Evolutionary conservation across 1,140 invertebrate genomes (phyloP).

Genomic region (Papilio dardanus): DNA sequence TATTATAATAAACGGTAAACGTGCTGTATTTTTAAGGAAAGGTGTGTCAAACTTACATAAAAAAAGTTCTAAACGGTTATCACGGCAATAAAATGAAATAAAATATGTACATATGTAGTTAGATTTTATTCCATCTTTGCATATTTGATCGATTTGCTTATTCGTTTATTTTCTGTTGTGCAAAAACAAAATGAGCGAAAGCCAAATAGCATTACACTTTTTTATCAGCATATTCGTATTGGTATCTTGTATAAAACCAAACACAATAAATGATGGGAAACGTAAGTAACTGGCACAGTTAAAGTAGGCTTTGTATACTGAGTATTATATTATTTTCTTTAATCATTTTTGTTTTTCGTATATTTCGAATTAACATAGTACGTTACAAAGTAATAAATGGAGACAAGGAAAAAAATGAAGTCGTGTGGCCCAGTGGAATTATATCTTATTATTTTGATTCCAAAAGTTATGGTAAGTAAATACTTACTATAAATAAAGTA

Average conservation of each 20-base stretch:
- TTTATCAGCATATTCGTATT: slow-evolving; percentile 1
- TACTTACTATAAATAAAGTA: neutral
- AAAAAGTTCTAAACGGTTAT: neutral
- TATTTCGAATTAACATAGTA: neutral
- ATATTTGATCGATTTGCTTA: neutral
- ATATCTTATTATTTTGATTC: slow-evolving; percentile 55
- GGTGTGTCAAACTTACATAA: neutral
- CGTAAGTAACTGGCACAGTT: neutral
- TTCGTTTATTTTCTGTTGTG: neutral
- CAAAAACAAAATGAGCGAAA: neutral
- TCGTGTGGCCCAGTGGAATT: slow-evolving; percentile 49
- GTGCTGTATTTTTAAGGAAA: neutral
- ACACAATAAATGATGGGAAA: neutral
- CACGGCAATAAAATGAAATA: neutral
- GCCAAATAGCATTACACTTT: neutral
- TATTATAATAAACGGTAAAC: too few species aligned
- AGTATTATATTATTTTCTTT: neutral
- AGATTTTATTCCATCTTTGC: neutral
- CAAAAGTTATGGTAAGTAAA: slow-evolving; percentile 52
- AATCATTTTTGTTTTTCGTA: neutral
- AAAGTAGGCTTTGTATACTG: neutral
- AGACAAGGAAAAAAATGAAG: slow-evolving; percentile 30
- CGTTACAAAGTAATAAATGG: neutral
- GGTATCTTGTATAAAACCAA: slow-evolving; percentile 1
- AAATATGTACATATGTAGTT: neutral